A percentile compares a stretch with the other conserved stretches of the same genome.
phyloP scores from a whole-genome alignment of 2,888 invertebrate genomes.

The Vannuccia rotundouncinata region DNA sequence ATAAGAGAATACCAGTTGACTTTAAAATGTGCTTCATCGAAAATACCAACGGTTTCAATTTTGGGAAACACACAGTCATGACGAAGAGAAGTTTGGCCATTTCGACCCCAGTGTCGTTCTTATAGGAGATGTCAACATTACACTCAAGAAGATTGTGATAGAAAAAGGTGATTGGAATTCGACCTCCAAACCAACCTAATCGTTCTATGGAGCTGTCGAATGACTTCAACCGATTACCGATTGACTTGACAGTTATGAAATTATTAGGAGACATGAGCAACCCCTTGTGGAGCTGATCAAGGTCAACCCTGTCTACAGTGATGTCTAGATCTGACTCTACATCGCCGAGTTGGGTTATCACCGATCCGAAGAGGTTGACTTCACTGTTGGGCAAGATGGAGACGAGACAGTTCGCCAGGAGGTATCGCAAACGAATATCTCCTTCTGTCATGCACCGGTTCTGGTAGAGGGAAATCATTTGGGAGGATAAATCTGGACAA shows the following conservation, averaged over 20 bases:
- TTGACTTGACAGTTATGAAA: background rate
- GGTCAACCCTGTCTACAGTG: background rate
- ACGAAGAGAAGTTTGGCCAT: background rate
- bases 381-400: background rate
- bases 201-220: background rate
- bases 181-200: background rate
- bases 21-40: background rate
- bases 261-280: background rate
- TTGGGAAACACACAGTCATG: background rate
- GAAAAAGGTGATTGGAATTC: background rate
- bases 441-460: background rate
- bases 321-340: background rate
- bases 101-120: background rate
- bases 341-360: background rate
- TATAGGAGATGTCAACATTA: background rate
- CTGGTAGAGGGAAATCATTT: background rate
- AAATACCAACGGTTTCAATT: background rate
- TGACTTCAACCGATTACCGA: background rate
- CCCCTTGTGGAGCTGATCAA: no score
- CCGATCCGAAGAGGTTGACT: background rate
- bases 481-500: background rate
- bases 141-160: background rate
- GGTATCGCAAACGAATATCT: background rate
- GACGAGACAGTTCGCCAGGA: background rate
- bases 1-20: background rate